Evolutionary conservation across 2,113 vertebrate species (phyloP), one percentile per base, ranked within the genome.

Genomic region (Solenodon paradoxus): DNA sequence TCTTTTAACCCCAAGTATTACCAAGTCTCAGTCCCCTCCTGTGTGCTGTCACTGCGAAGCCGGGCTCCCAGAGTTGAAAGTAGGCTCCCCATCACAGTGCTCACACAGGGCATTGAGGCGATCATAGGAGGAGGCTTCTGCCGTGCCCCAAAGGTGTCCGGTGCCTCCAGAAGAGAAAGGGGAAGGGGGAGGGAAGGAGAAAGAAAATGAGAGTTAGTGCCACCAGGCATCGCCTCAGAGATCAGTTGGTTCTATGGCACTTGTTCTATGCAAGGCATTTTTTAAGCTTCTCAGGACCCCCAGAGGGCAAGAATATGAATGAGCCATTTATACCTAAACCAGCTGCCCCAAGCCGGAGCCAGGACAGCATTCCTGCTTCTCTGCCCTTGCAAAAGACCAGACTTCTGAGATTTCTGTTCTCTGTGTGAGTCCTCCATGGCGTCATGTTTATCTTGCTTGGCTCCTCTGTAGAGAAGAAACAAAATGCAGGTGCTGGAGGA

Each of bases 11-110:
- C 22, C 63, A 35, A 24, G 30, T 5, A 10, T 53, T 4, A 22
- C 5, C 0, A 69, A 30, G 20, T 20, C 3, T 71, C 6, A 0
- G 45, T 16, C 11, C 53, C 82, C 63, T 30, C 51, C 45, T 59
- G 2, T n/a, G 47, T 42, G 10, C 4, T 0, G 15, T 49, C 9
- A 2, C 24, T 38, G 40, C 66, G n/a, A 17, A 28, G 0, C 7
- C 10, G 38, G 81, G 26, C 61, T 66, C 51, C 47, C 38, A 30
- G 51, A 51, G 19, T 20, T n/a, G 49, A n/a, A 59, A 81, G 51
- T 42, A 40, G 42, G 30, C 32, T 66, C 63, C 19, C 8, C 16
- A 24, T 9, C 10, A 4, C 55, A 75, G 64, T n/a, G 35, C 32
- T 57, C 12, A 0, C 9, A 7, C 7, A 55, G 20, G 20, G 7